Evolutionary conservation across 2,797 vertebrate genomes (phyloP).

Genomic region (Tarsius wallacei): DNA sequence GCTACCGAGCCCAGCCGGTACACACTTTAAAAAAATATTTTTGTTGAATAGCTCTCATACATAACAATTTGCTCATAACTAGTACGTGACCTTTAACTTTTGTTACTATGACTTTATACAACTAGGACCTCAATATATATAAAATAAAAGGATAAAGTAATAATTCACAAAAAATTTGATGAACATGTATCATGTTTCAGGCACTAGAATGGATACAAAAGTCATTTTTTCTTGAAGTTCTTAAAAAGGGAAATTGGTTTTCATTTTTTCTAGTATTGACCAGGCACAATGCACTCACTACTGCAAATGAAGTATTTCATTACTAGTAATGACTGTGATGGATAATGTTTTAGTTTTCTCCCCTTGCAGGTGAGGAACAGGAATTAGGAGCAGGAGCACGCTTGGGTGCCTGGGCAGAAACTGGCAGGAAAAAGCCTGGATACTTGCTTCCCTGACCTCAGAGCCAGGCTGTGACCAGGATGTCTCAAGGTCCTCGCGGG

Average conservation of each 20-base stretch:
- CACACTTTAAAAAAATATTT: background rate
- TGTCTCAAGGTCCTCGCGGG: accelerated
- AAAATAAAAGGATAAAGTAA: accelerated
- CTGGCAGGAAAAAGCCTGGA: background rate
- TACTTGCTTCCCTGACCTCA: background rate
- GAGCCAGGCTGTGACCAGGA: background rate
- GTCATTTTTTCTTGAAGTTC: background rate
- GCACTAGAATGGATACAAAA: accelerated
- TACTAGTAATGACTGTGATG: accelerated
- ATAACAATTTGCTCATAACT: accelerated
- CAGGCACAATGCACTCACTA: accelerated
- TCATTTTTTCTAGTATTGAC: no score
- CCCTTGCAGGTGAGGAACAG: background rate
- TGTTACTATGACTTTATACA: accelerated
- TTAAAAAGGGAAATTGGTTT: background rate
- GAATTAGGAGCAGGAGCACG: background rate
- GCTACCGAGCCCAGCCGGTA: no score
- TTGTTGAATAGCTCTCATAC: accelerated
- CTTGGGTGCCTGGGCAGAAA: background rate
- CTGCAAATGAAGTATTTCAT: background rate
- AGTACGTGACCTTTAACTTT: no score
- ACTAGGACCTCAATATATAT: no score
- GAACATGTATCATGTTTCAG: accelerated
- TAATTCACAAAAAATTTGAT: accelerated
- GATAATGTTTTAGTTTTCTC: no score